Percentiles rank a stretch among this genome's conserved stretches.
Evolutionary conservation across 2,113 vertebrate species (phyloP).

Genomic region (Passer domesticus): DNA sequence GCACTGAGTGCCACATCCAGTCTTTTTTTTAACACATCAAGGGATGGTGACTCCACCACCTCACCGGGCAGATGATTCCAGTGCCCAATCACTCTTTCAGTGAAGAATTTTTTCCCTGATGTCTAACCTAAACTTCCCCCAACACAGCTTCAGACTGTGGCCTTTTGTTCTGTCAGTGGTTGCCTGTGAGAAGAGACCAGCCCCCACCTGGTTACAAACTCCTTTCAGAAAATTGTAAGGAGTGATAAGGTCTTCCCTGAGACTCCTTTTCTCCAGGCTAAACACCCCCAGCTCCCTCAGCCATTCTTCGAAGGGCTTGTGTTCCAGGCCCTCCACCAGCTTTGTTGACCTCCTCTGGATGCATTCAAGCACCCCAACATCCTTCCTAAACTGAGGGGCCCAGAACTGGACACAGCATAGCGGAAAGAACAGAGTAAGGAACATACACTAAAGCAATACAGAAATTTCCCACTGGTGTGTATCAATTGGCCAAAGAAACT

Average conservation of each 20-base stretch:
- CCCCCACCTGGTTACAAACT: no score
- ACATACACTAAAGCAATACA: background rate
- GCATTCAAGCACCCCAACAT: fast-evolving
- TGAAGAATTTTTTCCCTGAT: background rate
- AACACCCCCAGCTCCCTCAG: background rate
- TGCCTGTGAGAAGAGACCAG: fast-evolving
- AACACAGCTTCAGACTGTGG: background rate
- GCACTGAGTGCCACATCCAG: background rate
- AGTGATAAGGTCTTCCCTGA: background rate
- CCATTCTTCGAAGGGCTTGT: background rate
- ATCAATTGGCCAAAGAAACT: background rate
- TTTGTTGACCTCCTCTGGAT: fast-evolving
- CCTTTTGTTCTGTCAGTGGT: background rate
- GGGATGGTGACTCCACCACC: background rate
- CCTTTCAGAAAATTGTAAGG: background rate
- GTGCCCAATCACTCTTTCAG: background rate
- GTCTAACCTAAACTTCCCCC: background rate
- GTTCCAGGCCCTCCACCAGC: background rate
- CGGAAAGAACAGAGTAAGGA: background rate
- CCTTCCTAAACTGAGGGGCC: background rate
- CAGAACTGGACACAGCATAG: background rate
- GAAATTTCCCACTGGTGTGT: background rate
- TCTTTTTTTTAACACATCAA: background rate
- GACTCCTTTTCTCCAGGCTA: background rate
- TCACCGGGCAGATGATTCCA: background rate